A percentile compares a stretch with the other conserved stretches of the same genome.
phyloP scores from a whole-genome alignment of 2,888 invertebrate species.

The Chouioia cunea region DNA sequence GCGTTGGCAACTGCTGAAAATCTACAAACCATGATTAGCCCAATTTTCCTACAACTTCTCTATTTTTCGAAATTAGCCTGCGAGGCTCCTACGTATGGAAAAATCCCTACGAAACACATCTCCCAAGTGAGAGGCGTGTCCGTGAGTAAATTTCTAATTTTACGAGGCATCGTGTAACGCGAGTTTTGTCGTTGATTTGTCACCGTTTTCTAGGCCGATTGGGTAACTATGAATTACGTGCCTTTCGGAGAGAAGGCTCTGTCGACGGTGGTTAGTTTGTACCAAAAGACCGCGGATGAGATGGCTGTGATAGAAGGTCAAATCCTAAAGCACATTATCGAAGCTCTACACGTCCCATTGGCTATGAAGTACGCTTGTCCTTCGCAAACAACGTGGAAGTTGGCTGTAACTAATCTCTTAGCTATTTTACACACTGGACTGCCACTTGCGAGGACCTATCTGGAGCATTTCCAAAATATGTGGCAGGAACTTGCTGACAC shows the following conservation, averaged over 20 bases:
- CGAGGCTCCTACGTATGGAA: conserved; percentile 73
- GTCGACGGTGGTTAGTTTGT: conserved; percentile 80
- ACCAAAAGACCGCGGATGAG: conserved; percentile 80
- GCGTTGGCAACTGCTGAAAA: conserved; percentile 73
- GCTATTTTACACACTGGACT: conserved; percentile 86
- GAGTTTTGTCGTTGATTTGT: conserved; percentile 4
- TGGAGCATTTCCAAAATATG: conserved; percentile 80
- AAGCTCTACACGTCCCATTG: conserved; percentile 80
- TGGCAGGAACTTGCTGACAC: conserved; percentile 91
- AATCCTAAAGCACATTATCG: conserved; percentile 79
- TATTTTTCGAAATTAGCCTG: conserved; percentile 80
- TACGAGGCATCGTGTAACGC: neutral
- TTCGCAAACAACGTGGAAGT: conserved; percentile 85
- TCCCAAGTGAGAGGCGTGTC: conserved; percentile 65
- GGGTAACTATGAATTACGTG: conserved; percentile 85
- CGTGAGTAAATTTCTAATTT: conserved; percentile 53
- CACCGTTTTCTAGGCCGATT: conserved; percentile 72
- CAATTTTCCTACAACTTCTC: conserved; percentile 77
- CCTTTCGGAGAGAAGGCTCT: conserved; percentile 88
- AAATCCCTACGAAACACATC: conserved; percentile 71
- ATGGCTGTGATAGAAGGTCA: conserved; percentile 79
- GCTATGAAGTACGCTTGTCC: conserved; percentile 85
- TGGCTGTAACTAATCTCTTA: conserved; percentile 82
- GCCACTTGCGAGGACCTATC: conserved; percentile 85
- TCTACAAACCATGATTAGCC: conserved; percentile 76